phyloP scores from a whole-genome alignment of 2,113 vertebrate genomes.

The Platichthys flesus region DNA sequence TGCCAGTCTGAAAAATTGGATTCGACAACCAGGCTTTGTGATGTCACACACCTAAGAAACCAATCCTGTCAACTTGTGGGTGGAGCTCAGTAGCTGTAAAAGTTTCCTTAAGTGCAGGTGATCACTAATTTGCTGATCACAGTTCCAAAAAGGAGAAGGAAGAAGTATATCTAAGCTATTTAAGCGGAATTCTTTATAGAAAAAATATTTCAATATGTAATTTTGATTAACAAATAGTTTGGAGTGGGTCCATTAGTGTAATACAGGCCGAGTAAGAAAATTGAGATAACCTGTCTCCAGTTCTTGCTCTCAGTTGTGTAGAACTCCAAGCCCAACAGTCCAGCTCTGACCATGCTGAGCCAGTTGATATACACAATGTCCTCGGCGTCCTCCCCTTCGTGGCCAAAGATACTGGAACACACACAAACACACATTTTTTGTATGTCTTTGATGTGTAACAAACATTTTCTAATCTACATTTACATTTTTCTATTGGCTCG shows the following conservation, averaged over 20 bases:
- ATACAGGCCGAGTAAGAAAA: not conserved
- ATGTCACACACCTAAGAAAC: not conserved
- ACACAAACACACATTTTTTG: conserved; percentile 2
- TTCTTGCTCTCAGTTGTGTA: conserved; percentile 88
- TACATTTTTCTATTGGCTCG: too few relatives aligned
- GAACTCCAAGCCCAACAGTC: conserved; percentile 90
- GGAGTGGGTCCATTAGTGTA: not conserved
- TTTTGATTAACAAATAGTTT: not conserved
- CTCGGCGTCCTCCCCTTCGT: conserved; percentile 84
- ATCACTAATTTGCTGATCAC: too few relatives aligned
- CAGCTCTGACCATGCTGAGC: conserved; percentile 92
- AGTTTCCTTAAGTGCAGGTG: too few relatives aligned
- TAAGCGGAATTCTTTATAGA: too few relatives aligned
- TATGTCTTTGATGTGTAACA: too few relatives aligned
- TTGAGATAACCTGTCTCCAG: conserved; percentile 89
- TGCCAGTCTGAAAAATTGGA: not conserved
- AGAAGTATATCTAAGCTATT: too few relatives aligned
- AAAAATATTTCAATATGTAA: too few relatives aligned
- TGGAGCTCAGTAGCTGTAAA: too few relatives aligned
- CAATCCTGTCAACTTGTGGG: too few relatives aligned
- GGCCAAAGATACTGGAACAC: conserved; percentile 88
- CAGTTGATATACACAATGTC: conserved; percentile 91
- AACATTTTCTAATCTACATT: too few relatives aligned
- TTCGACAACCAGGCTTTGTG: not conserved
- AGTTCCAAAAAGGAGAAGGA: too few relatives aligned